Evolutionary conservation across 2,113 vertebrate species (phyloP), one percentile per base, ranked within the genome.

Genomic region (Aphelocoma coerulescens): DNA sequence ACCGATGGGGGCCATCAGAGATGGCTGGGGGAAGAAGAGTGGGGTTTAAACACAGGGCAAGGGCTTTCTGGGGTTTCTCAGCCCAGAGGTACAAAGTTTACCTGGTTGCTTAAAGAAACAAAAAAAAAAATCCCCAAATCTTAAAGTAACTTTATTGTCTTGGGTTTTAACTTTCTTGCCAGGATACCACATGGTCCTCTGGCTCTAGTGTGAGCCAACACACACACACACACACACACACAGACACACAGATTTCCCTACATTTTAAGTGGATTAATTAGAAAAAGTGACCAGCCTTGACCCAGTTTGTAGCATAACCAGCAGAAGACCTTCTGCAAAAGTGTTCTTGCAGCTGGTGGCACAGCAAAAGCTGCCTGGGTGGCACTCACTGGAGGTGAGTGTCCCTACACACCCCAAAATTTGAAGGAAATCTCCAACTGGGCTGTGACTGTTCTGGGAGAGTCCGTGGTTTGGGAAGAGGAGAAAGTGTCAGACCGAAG

Each of bases 1-100:
- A 55, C 15, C 0, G 0, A 33, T 11, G 37, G 1, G 1, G 30
- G 63, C 33, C 37, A n/a, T 41, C 57, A 86, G 49, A 59, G 44
- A 27, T 57, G 30, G 30, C 37, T 87, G 35, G 20, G 75, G 55
- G 43, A 80, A 39, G 32, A 74, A 37, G 26, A 41, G 43, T 4
- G 3, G 30, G 24, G 4, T 44, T 79, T 86, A 72, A 73, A 85
- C 18, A 28, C 11, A 51, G 10, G 10, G 23, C 43, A 41, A 57
- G 5, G 32, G 24, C 8, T 67, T 85, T 71, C 32, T 78, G 33
- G 20, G n/a, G 30, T 68, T 91, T 71, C 32, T 52, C 27, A 72
- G 33, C 19, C 33, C 4, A 2, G 6, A 24, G 23, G 23, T 26
- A 54, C 27, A n/a, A 79, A 57, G 21, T 24, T 35, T 33, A 49